Percentiles rank a stretch among this genome's conserved stretches.
Conservation (phyloP, 2,888 invertebrate genomes). For the Leptopilina myrica region DNA sequence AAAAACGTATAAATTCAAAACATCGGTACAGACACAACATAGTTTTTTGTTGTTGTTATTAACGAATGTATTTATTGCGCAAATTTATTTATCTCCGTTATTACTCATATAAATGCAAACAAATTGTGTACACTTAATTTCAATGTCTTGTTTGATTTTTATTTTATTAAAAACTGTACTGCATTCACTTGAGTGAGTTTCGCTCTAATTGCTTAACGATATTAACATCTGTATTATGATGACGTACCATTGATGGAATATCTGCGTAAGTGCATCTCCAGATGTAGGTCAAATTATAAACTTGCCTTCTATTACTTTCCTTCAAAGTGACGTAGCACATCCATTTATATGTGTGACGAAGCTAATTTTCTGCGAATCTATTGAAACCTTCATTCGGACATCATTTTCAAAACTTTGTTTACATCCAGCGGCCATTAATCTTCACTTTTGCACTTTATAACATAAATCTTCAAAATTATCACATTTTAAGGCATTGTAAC, state of each 20-base stretch:
- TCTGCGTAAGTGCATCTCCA: slow-evolving; percentile 51
- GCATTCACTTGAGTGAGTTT: slow-evolving; percentile 42
- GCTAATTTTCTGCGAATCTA: slow-evolving; percentile 41
- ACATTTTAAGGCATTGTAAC: too few relatives aligned
- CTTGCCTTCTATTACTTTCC: slow-evolving; percentile 45
- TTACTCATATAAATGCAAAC: too few relatives aligned
- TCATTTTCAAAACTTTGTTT: slow-evolving; percentile 3
- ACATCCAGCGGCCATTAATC: not conserved
- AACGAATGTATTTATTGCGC: too few relatives aligned
- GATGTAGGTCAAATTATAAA: slow-evolving; percentile 71
- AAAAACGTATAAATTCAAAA: too few relatives aligned
- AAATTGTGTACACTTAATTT: too few relatives aligned
- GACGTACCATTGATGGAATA: slow-evolving; percentile 43
- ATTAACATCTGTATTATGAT: slow-evolving; percentile 64
- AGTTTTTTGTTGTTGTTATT: too few relatives aligned
- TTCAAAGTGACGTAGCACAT: slow-evolving; percentile 37
- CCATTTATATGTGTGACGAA: slow-evolving; percentile 34
- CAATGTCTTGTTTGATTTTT: not conserved
- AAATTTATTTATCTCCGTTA: too few relatives aligned
- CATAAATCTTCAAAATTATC: not conserved
- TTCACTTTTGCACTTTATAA: not conserved
- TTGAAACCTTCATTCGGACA: slow-evolving; percentile 20
- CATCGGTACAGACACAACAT: too few relatives aligned
- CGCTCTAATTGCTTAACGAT: slow-evolving; percentile 68
- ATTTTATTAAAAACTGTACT: not conserved